Base-by-base conservation (phyloP, 2,888 invertebrate species). In the Rotaria magnacalcarata region DNA sequence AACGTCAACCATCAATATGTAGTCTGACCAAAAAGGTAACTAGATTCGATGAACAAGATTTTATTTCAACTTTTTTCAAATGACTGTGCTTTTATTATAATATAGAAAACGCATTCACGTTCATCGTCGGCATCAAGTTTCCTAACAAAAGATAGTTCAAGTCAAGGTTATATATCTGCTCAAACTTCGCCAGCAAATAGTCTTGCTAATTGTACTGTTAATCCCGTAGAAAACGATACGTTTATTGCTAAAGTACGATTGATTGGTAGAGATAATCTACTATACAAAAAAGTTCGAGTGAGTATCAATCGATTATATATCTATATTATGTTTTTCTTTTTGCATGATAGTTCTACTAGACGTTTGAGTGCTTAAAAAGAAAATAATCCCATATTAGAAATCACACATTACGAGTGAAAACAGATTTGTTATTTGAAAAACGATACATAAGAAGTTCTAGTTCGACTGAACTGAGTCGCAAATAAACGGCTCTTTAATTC, bases 241-340 rank as follows among this genome's bases (percentile, higher is more conserved):
- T 16, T 80, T 41, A 47, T 80, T n/a, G 80, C 80, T 43, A 80
- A 80, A 80, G 80, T 80, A 47, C 80, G n/a, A 80, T 2, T 80
- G 8, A 8, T 47, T 47, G 43, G 80, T n/a, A 80, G 47, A 43
- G 10, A 16, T 80, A n/a, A 80, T 47, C 80, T 80, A 47, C 16
- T 80, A n/a, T 80, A 80, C 10, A 80, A 47, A n/a, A 80, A 47
- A 47, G 14, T 80, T 80, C 80, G 80, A 3, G 80, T 80, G 47
- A 47, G 80, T 67, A 54, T 21, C 19, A 6, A 54, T 54, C 5
- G 6, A 54, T 54, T 54, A 21, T 19, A 52, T 52, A 3, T 11
- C 3, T 11, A 52, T 52, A 52, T 10, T 47, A 7, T 47, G 11
- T 47, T 47, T 10, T 2, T 47, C 4, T 11, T 47, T 47, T 47